phyloP scores from a whole-genome alignment of 2,797 vertebrate genomes.

The Sebastolobus altivelis region DNA sequence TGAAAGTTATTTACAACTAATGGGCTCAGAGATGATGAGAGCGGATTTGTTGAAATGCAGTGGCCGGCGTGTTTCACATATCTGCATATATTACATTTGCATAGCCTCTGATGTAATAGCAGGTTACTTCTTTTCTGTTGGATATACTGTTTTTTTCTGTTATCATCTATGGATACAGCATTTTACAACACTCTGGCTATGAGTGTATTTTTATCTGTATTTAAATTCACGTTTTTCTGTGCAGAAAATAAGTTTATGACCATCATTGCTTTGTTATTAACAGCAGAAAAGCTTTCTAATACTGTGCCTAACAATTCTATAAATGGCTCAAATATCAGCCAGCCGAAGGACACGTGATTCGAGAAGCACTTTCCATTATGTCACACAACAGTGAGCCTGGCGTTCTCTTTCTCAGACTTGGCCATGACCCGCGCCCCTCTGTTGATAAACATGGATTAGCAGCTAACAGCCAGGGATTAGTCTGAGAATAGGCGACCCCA shows the following conservation, averaged over 20 bases:
- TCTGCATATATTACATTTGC: slow-evolving; percentile 10
- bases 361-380: slow-evolving; percentile 61
- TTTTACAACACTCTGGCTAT: background rate
- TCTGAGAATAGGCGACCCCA: slow-evolving; percentile 57
- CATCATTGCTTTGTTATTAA: background rate
- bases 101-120: background rate
- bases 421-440: slow-evolving; percentile 28
- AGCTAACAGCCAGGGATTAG: slow-evolving; percentile 75
- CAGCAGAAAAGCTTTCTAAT: background rate
- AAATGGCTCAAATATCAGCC: slow-evolving; percentile 47
- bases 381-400: slow-evolving; percentile 44
- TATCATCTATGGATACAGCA: background rate
- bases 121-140: background rate
- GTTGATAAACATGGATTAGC: slow-evolving; percentile 78
- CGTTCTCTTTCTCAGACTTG: slow-evolving; percentile 33
- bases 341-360: background rate
- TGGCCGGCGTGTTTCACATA: slow-evolving; percentile 15
- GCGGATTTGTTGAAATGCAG: slow-evolving; percentile 31
- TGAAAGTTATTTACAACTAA: slow-evolving; percentile 30
- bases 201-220: background rate
- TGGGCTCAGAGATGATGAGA: slow-evolving; percentile 27
- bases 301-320: slow-evolving; percentile 18
- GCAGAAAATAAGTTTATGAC: background rate
- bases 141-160: background rate
- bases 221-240: background rate